Evolutionary conservation across 2,888 invertebrate species (phyloP).

Genomic region (Pardosa pseudoannulata): DNA sequence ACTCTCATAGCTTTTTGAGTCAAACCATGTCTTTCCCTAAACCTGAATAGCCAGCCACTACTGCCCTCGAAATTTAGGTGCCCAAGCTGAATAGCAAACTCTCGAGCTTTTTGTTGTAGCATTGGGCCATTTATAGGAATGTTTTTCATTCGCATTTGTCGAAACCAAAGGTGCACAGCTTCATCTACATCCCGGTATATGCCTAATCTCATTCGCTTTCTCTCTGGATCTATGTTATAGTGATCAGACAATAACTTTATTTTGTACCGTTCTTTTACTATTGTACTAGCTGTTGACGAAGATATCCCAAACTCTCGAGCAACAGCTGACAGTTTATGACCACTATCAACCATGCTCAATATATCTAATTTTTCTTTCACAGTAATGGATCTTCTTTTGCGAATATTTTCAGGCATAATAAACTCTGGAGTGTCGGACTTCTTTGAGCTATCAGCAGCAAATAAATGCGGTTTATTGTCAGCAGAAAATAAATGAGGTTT

Average conservation of each 20-base stretch:
- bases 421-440: background rate
- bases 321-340: slow-evolving; percentile 4
- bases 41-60: slow-evolving; percentile 38
- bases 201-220: slow-evolving; percentile 23
- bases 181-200: slow-evolving; percentile 27
- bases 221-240: slow-evolving; percentile 6
- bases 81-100: slow-evolving; percentile 22
- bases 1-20: slow-evolving; percentile 17
- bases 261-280: slow-evolving; percentile 24
- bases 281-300: slow-evolving; percentile 22
- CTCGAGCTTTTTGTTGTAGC: slow-evolving; percentile 30
- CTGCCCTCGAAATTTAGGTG: slow-evolving; percentile 37
- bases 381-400: slow-evolving; percentile 14
- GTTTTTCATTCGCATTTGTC: slow-evolving; percentile 20
- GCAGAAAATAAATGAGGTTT: slow-evolving; percentile 1
- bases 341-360: slow-evolving; percentile 17
- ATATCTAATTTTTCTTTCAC: slow-evolving; percentile 28
- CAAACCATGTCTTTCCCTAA: slow-evolving; percentile 28
- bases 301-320: slow-evolving; percentile 37
- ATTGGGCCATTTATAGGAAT: slow-evolving; percentile 34
- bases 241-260: slow-evolving; percentile 17
- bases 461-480: slow-evolving; percentile 2
- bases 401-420: slow-evolving; percentile 5
- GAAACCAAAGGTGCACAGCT: slow-evolving; percentile 33
- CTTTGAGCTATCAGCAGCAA: background rate